Percentiles rank a stretch among this genome's conserved stretches.
Evolutionary conservation across 2,888 invertebrate species (phyloP).

Genomic region (Meteorus cinctellus): DNA sequence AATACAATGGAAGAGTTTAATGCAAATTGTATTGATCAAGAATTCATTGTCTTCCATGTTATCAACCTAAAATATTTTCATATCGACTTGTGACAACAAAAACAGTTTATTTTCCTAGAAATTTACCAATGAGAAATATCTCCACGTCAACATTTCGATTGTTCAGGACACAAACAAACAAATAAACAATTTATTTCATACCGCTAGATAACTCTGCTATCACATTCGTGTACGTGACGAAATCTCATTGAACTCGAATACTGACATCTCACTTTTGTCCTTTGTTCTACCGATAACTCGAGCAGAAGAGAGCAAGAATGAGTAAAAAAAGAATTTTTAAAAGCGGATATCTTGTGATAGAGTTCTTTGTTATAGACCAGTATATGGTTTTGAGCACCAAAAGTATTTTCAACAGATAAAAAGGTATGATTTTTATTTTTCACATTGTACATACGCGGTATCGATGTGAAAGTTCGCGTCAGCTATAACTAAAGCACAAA

Average conservation of each 20-base stretch:
- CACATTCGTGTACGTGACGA: background rate
- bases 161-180: background rate
- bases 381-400: background rate
- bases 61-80: no score
- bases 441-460: background rate
- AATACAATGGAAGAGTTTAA: background rate
- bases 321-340: background rate
- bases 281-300: background rate
- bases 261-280: background rate
- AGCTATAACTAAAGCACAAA: background rate
- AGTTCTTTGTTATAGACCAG: background rate
- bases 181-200: background rate
- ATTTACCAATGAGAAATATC: no score
- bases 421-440: constrained; percentile 1
- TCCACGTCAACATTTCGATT: no score
- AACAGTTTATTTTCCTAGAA: no score
- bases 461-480: background rate
- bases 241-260: constrained; percentile 11
- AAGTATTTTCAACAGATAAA: background rate
- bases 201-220: background rate
- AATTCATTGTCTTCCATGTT: no score
- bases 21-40: background rate
- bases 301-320: background rate
- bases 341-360: background rate
- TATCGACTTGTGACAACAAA: no score